Evolutionary conservation across 2,797 vertebrate species (phyloP), one percentile per base, ranked within the genome.

Genomic region (Microctenopoma steveboyesi): DNA sequence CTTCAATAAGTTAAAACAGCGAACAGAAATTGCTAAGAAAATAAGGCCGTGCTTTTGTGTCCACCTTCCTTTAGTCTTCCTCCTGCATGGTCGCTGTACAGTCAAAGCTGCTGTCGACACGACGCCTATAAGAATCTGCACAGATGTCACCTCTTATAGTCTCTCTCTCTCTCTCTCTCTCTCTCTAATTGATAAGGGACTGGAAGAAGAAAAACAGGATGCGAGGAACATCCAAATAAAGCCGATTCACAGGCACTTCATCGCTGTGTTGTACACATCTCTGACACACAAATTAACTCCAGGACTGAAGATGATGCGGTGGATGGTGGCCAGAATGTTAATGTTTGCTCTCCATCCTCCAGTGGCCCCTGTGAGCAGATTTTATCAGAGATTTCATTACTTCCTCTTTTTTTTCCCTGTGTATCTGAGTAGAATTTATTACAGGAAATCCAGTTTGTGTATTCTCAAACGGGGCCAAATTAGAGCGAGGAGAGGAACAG

Each of bases 401-500:
- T 60, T 81, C 60, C 69, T 67, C 57, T 47, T 71, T 56, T 71
- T 56, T 42, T 65, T 14, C 45, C 45, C 28, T 57, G 56, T 51
- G 22, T 56, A 65, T 69, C 59, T 33, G 18, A 50, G 50, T 71
- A 45, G 64, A 73, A 69, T 79, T 81, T 65, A 70, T 59, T 58
- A 62, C 72, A 73, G 85, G 78, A 85, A 86, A 87, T 82, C 76
- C 51, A 70, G 63, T 67, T 50, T 54, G 30, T 47, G 59, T 49
- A 22, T 55, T 55, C 39, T 72, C 48, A 58, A 59, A 35, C 28
- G 2, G 22, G 61, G 69, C 59, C 75, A 76, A 74, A 72, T 40
- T 22, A 61, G 64, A 68, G 51, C 63, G 43, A 9, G 43, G 39
- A 22, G 66, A 58, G 37, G 62, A 62, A 64, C 62, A 48, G 55